Evolutionary conservation across 2,888 invertebrate genomes (phyloP).

Genomic region (Athalia rosae): DNA sequence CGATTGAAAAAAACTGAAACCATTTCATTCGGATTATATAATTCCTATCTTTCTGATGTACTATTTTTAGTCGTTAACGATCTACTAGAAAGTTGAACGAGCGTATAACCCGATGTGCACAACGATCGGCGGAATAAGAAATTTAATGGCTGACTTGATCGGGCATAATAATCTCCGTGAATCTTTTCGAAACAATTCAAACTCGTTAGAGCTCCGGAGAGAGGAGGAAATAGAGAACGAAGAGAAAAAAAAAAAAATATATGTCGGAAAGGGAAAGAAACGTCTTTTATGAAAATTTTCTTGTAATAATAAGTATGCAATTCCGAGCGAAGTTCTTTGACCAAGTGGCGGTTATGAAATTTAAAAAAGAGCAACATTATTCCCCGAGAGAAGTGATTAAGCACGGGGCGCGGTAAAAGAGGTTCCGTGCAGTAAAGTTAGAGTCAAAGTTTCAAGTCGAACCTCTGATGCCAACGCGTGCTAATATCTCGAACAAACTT

Average conservation of each 20-base stretch:
- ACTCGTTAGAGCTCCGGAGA: too few relatives aligned
- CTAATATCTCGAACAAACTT: constrained; percentile 66
- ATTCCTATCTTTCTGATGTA: too few relatives aligned
- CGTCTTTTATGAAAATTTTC: neutral
- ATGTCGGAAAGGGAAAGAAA: too few relatives aligned
- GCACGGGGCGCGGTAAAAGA: constrained; percentile 51
- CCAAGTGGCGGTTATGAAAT: neutral
- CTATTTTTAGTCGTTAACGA: too few relatives aligned
- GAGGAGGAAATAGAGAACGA: neutral
- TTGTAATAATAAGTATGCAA: neutral
- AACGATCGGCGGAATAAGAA: too few relatives aligned
- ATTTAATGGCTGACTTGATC: too few relatives aligned
- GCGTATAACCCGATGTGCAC: too few relatives aligned
- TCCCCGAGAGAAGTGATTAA: constrained; percentile 28
- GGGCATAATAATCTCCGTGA: too few relatives aligned
- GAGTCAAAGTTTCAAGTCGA: constrained; percentile 53
- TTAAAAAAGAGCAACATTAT: constrained; percentile 22
- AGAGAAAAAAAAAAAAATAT: neutral
- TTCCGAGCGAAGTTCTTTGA: neutral
- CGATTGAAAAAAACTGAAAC: neutral
- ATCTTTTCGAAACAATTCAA: too few relatives aligned
- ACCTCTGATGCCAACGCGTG: constrained; percentile 55
- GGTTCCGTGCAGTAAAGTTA: constrained; percentile 58
- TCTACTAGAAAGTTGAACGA: too few relatives aligned
- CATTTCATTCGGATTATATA: neutral